A percentile compares a stretch with the other conserved stretches of the same genome.
Evolutionary conservation across 1,140 invertebrate genomes (phyloP).

Genomic region (Carcinoscorpius rotundicauda): DNA sequence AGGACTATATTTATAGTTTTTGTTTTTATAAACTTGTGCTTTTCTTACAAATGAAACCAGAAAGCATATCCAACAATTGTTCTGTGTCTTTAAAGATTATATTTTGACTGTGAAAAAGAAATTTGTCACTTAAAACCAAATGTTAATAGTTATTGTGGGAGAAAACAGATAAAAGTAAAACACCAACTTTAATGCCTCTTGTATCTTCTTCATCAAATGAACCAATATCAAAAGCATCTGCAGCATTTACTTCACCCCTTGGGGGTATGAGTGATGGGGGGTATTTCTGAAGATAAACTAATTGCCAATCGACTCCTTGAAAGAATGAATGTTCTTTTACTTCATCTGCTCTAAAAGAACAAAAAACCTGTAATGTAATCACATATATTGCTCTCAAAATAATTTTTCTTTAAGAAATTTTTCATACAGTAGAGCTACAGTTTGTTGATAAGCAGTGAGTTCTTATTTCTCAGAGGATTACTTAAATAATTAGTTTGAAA

Average conservation of each 20-base stretch:
- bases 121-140: no score
- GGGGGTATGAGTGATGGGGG: conserved; percentile 95
- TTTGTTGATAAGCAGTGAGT: conserved; percentile 1
- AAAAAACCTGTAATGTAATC: no score
- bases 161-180: no score
- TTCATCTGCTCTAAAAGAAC: conserved; percentile 65
- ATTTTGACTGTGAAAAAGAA: no score
- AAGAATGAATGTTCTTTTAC: conserved; percentile 97
- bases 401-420: no score
- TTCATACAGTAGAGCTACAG: background rate
- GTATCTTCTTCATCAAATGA: conserved; percentile 99
- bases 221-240: conserved; percentile 99
- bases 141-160: no score
- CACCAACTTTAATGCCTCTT: conserved; percentile 84
- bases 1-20: no score
- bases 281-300: conserved; percentile 96
- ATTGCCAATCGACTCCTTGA: conserved; percentile 95
- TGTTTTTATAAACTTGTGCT: no score
- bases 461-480: background rate
- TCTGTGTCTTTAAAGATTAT: no score
- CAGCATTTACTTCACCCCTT: conserved; percentile 97
- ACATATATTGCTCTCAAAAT: no score
- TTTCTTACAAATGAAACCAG: no score
- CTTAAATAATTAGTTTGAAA: background rate
- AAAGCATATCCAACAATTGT: no score